These are phyloP conservation scores for Drosophila hamatofila DNA, from an alignment of 2,888 invertebrate species.

Conservation along the genomic window DNA sequence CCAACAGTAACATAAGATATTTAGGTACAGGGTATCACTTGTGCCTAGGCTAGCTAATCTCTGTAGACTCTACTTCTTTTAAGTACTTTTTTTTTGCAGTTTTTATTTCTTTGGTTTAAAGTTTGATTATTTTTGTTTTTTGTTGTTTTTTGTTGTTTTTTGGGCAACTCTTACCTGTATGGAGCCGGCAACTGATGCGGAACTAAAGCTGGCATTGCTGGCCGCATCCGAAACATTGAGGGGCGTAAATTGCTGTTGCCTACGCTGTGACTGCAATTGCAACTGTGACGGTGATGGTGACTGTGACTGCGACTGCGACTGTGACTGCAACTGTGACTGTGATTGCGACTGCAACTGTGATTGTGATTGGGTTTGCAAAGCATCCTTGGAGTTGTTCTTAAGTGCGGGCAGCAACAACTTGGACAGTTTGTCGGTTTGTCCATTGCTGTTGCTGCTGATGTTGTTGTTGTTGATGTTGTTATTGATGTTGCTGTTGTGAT, in stretches of 20 bases:
- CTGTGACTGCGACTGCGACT: slow-evolving; percentile 6
- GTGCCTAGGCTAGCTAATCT: background rate
- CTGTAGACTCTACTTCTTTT: slow-evolving; percentile 17
- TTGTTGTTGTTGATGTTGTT: background rate
- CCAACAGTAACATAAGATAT: background rate
- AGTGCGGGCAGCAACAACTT: slow-evolving; percentile 55
- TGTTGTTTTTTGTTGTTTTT: background rate
- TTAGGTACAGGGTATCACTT: slow-evolving; percentile 6
- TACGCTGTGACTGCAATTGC: slow-evolving; percentile 28
- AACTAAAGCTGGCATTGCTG: slow-evolving; percentile 85
- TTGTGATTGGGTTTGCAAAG: slow-evolving; percentile 20
- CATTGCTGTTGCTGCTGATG: slow-evolving; percentile 51
- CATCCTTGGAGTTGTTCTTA: slow-evolving; percentile 56
- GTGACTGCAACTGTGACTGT: slow-evolving; percentile 14
- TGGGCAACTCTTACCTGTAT: slow-evolving; percentile 83
- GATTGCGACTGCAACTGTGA: slow-evolving; percentile 5
- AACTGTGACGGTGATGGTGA: slow-evolving; percentile 16
- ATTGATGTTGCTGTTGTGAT: background rate
- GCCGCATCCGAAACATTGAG: slow-evolving; percentile 73
- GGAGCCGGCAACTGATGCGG: slow-evolving; percentile 85
- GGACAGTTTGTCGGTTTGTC: slow-evolving; percentile 48
- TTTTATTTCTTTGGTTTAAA: slow-evolving; percentile 23
- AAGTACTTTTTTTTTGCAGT: slow-evolving; percentile 11
- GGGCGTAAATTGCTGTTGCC: slow-evolving; percentile 78
- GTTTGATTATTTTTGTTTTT: slow-evolving; percentile 10